These are phyloP conservation scores for Meriones psammophilus DNA, from an alignment of 2,797 vertebrate species.

Conservation along the genomic window DNA sequence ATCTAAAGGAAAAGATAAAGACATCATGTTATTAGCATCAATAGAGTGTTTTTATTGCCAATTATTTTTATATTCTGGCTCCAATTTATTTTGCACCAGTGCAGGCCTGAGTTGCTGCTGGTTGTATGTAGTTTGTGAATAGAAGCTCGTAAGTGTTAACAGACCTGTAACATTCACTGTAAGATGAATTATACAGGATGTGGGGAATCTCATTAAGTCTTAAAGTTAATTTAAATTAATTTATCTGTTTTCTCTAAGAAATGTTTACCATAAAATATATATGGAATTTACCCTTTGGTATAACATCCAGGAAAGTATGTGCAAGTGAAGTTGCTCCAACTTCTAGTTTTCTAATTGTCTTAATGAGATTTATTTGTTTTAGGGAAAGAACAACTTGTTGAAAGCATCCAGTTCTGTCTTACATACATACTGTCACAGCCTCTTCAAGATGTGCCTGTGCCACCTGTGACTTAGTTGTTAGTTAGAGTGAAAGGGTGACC, in stretches of 20 bases:
- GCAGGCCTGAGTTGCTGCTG: constrained; percentile 87
- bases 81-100: constrained; percentile 84
- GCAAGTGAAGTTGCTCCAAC: constrained; percentile 87
- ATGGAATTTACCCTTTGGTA: constrained; percentile 88
- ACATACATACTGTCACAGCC: constrained; percentile 82
- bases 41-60: constrained; percentile 74
- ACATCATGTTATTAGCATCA: constrained; percentile 75
- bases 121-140: constrained; percentile 89
- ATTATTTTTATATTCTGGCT: constrained; percentile 71
- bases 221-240: constrained; percentile 93
- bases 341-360: constrained; percentile 89
- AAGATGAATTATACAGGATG: constrained; percentile 89
- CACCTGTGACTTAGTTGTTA: constrained; percentile 82
- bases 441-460: constrained; percentile 86
- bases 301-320: constrained; percentile 88
- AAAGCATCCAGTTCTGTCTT: constrained; percentile 84
- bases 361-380: constrained; percentile 89
- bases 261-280: constrained; percentile 92
- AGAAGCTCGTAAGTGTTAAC: constrained; percentile 89
- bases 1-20: constrained; percentile 80
- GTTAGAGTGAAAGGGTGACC: constrained; percentile 84
- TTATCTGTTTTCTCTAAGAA: constrained; percentile 91
- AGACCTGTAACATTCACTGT: constrained; percentile 89
- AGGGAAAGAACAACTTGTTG: constrained; percentile 86
- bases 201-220: constrained; percentile 89